Percentiles rank a stretch among this genome's conserved stretches.
These are phyloP conservation scores for Lepidocolaptes lacrymiger DNA, from an alignment of 2,797 vertebrate genomes.

Conservation along the genomic window DNA sequence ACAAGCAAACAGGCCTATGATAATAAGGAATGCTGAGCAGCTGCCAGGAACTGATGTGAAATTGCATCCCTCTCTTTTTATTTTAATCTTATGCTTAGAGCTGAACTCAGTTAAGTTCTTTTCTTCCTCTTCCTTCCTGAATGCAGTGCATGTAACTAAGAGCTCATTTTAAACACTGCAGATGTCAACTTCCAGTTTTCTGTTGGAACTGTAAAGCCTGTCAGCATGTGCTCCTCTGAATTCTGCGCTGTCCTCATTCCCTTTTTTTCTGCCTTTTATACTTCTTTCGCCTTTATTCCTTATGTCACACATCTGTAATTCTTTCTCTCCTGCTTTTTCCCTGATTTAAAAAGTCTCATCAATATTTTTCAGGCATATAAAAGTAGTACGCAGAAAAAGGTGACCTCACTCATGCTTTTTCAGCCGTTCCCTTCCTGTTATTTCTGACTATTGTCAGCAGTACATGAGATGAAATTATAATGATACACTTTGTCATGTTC, in stretches of 20 bases:
- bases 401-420: not conserved
- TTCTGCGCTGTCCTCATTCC: not conserved
- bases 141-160: not conserved
- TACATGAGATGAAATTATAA: not conserved
- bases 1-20: not conserved
- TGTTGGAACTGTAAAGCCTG: not conserved
- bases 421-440: conserved; percentile 34
- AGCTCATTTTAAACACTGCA: not conserved
- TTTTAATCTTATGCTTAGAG: not conserved
- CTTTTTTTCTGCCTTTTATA: not conserved
- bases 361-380: not conserved
- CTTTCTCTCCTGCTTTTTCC: not conserved
- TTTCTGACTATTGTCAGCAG: not conserved
- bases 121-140: not conserved
- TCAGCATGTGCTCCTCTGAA: not conserved
- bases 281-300: not conserved
- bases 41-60: not conserved
- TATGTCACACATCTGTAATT: not conserved
- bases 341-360: not conserved
- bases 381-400: not conserved
- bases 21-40: not conserved
- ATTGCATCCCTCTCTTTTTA: not conserved
- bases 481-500: not conserved
- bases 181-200: not conserved
- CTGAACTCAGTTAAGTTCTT: not conserved